A percentile compares a stretch with the other conserved stretches of the same genome.
phyloP scores from a whole-genome alignment of 2,888 invertebrate species.

The Caenorhabditis angaria region DNA sequence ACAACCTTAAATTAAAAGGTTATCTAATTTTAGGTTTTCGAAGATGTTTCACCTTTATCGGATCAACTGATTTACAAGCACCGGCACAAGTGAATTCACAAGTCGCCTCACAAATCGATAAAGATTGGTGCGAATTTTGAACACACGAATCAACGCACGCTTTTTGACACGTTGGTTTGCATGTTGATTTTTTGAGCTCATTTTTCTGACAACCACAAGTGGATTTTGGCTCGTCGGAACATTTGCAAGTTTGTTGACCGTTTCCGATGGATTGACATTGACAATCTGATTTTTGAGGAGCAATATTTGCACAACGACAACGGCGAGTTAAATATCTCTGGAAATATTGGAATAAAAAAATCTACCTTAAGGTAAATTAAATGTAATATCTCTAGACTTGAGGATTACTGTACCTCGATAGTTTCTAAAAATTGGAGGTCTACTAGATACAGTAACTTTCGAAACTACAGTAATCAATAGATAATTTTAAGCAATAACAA shows the following conservation, averaged over 20 bases:
- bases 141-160: constrained; percentile 45
- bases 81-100: constrained; percentile 48
- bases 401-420: too few species aligned
- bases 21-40: not conserved
- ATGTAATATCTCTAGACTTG: too few species aligned
- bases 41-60: constrained; percentile 21
- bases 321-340: constrained; percentile 32
- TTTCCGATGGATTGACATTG: constrained; percentile 40
- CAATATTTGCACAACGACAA: constrained; percentile 53
- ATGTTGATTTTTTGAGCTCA: constrained; percentile 44
- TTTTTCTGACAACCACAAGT: constrained; percentile 28
- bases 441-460: too few species aligned
- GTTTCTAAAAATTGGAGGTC: too few species aligned
- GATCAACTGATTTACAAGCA: constrained; percentile 31
- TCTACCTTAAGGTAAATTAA: too few species aligned
- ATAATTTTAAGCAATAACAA: too few species aligned
- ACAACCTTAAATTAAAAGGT: constrained; percentile 30
- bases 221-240: constrained; percentile 38
- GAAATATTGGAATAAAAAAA: too few species aligned
- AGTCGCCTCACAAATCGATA: constrained; percentile 34
- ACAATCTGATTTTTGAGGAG: constrained; percentile 39
- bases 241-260: constrained; percentile 46
- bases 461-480: too few species aligned
- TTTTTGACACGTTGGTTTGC: constrained; percentile 48
- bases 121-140: constrained; percentile 34